These are phyloP conservation scores for Pseudomyrmex pallidus DNA, from an alignment of 1,140 invertebrate species.

Conservation along the genomic window DNA sequence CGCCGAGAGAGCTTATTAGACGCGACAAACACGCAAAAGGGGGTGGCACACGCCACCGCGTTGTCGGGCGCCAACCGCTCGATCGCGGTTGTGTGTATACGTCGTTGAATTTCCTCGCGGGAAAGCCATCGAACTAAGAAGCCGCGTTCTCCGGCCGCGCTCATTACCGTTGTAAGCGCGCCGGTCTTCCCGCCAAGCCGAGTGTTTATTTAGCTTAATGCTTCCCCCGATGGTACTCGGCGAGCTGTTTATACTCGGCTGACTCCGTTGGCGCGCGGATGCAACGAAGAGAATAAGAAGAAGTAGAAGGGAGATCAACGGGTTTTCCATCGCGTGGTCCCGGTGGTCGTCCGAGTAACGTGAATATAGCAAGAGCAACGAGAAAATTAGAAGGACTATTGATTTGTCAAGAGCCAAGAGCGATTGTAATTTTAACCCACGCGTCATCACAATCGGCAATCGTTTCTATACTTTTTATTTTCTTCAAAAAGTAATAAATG, in stretches of 20 bases:
- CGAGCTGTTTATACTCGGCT: slow-evolving; percentile 73
- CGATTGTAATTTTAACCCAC: neutral
- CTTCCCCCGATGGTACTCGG: slow-evolving; percentile 68
- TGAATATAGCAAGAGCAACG: neutral
- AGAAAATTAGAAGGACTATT: neutral
- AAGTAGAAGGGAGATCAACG: neutral
- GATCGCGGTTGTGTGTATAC: slow-evolving; percentile 25
- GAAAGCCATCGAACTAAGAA: slow-evolving; percentile 58
- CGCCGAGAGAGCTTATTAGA: slow-evolving; percentile 22
- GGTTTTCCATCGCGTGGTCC: neutral
- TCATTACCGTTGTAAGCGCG: slow-evolving; percentile 76
- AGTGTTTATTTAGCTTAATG: slow-evolving; percentile 79
- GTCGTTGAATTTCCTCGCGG: slow-evolving; percentile 32
- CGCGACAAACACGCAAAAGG: neutral
- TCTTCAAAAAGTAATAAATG: neutral
- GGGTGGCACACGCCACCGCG: neutral
- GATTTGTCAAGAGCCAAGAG: no score
- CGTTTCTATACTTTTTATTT: neutral
- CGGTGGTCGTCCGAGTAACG: neutral
- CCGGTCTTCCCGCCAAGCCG: slow-evolving; percentile 14
- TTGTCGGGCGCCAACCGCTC: slow-evolving; percentile 3
- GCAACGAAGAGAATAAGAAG: slow-evolving; percentile 1
- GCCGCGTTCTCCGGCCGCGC: slow-evolving; percentile 14
- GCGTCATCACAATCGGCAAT: neutral
- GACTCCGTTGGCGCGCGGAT: slow-evolving; percentile 26